Evolutionary conservation across 2,888 invertebrate species (phyloP).

Genomic region (Macropis europaea): DNA sequence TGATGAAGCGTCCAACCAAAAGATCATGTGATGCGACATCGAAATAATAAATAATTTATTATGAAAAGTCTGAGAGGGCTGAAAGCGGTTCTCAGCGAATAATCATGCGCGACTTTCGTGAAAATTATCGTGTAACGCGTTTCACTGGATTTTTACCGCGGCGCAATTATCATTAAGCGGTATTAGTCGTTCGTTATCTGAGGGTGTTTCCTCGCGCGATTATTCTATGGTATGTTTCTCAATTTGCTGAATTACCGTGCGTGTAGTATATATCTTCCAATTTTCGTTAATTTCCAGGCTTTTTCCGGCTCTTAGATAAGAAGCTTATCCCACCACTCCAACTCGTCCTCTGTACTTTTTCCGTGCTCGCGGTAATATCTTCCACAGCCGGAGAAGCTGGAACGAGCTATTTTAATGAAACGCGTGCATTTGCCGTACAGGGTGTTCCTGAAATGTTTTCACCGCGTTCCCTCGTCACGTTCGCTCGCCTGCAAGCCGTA

Average conservation of each 20-base stretch:
- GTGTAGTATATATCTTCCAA: not conserved
- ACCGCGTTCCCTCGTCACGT: no score
- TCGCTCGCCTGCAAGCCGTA: no score
- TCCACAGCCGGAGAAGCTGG: not conserved
- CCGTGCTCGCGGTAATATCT: not conserved
- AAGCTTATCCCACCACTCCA: constrained; percentile 3
- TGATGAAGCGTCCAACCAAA: no score
- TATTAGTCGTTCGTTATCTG: constrained; percentile 2
- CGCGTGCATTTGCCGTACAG: not conserved
- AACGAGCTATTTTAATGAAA: constrained; percentile 15
- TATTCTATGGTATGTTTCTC: not conserved
- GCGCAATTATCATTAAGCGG: constrained; percentile 11
- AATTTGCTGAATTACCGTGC: not conserved
- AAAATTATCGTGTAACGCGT: no score
- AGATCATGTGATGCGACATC: no score
- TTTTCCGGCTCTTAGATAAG: not conserved
- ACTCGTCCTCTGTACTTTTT: not conserved
- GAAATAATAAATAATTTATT: no score
- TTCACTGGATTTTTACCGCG: not conserved
- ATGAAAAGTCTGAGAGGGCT: no score
- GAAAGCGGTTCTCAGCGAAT: no score
- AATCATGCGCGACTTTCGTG: no score
- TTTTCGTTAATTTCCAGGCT: not conserved
- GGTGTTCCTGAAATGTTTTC: not conserved
- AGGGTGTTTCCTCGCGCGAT: not conserved